Conservation (phyloP, 2,888 invertebrate genomes). For the Hofmannophila pseudospretella region DNA sequence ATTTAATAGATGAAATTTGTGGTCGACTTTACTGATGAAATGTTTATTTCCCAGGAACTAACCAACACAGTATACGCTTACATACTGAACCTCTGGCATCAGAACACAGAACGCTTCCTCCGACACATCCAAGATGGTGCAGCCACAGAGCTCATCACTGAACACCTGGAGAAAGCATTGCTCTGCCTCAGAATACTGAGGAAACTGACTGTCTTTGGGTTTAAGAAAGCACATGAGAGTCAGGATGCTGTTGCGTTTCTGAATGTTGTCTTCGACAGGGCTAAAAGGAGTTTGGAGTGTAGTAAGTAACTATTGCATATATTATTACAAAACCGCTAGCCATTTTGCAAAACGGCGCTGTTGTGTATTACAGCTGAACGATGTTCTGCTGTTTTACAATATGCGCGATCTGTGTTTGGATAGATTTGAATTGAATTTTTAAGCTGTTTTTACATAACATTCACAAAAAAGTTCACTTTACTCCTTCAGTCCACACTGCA, state of each 20-base stretch:
- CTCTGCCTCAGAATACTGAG: constrained; percentile 89
- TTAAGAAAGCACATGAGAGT: constrained; percentile 86
- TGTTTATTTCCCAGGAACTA: constrained; percentile 79
- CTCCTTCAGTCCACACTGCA: no score
- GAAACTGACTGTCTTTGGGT: constrained; percentile 90
- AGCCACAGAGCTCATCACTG: constrained; percentile 78
- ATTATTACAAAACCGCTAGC: no score
- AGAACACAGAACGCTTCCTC: constrained; percentile 82
- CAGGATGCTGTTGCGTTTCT: constrained; percentile 87
- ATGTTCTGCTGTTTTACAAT: no score
- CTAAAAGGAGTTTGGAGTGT: constrained; percentile 87
- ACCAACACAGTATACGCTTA: constrained; percentile 84
- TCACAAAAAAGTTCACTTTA: no score
- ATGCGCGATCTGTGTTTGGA: no score
- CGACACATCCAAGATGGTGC: constrained; percentile 80
- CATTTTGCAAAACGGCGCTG: no score
- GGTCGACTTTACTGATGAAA: no score
- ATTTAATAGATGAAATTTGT: no score
- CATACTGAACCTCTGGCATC: constrained; percentile 88
- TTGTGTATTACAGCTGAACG: no score
- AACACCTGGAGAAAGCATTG: constrained; percentile 87
- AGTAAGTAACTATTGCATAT: no score
- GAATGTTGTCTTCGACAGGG: constrained; percentile 86
- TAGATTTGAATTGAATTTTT: no score
- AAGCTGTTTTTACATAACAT: no score